phyloP scores from a whole-genome alignment of 2,888 invertebrate species.

The Kuschelorhynchus macadamiae region DNA sequence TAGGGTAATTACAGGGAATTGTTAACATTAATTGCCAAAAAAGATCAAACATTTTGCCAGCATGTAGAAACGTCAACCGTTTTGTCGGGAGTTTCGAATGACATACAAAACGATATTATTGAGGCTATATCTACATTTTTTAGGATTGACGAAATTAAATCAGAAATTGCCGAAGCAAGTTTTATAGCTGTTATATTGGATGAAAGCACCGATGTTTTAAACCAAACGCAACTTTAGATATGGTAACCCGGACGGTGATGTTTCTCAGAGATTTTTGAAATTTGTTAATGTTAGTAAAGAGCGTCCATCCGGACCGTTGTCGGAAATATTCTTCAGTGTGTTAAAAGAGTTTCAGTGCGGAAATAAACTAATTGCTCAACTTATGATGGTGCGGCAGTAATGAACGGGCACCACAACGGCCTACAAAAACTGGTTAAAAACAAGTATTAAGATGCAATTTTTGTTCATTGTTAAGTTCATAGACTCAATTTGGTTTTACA shows the following conservation, averaged over 20 bases:
- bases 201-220: constrained; percentile 54
- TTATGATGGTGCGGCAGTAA: constrained; percentile 10
- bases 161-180: constrained; percentile 35
- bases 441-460: constrained; percentile 17
- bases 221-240: constrained; percentile 40
- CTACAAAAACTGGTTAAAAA: background rate
- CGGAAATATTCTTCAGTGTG: constrained; percentile 22
- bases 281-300: too few relatives aligned
- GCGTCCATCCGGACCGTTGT: constrained; percentile 11
- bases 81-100: constrained; percentile 39
- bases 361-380: constrained; percentile 27
- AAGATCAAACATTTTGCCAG: constrained; percentile 25
- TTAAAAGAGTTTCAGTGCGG: too few relatives aligned
- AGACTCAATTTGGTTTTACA: constrained; percentile 33
- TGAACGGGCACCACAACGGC: constrained; percentile 16
- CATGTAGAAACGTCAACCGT: constrained; percentile 35
- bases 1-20: background rate
- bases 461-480: constrained; percentile 31
- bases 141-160: constrained; percentile 37
- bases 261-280: constrained; percentile 32
- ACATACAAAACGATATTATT: constrained; percentile 38
- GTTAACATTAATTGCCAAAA: background rate
- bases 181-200: constrained; percentile 37
- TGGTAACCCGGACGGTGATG: constrained; percentile 21
- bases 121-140: constrained; percentile 41